phyloP scores from a whole-genome alignment of 1,140 invertebrate genomes.

The Heliconius hermathena region DNA sequence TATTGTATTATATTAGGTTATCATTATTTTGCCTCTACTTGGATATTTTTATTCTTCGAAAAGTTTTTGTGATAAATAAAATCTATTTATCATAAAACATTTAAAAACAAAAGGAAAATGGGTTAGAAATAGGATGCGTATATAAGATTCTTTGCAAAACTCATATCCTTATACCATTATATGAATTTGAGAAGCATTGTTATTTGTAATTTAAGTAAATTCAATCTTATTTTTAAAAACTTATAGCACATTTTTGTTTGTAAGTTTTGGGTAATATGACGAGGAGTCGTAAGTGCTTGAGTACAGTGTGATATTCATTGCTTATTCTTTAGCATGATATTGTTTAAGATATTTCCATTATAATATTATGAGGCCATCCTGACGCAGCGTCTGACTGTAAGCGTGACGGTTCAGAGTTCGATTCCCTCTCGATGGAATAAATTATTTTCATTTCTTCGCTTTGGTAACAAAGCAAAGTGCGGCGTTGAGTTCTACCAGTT shows the following conservation, averaged over 20 bases:
- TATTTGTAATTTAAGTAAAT: not conserved
- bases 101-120: constrained; percentile 2
- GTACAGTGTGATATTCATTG: not conserved
- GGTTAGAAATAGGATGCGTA: not conserved
- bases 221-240: not conserved
- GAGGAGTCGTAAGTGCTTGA: not conserved
- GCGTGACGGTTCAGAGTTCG: not conserved
- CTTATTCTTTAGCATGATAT: not conserved
- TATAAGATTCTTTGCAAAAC: not conserved
- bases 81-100: not conserved
- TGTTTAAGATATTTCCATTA: not conserved
- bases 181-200: constrained; percentile 3
- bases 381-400: not conserved
- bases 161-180: not conserved
- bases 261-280: not conserved
- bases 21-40: no score
- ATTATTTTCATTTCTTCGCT: no score
- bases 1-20: no score
- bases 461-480: no score
- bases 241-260: not conserved
- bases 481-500: no score
- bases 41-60: no score
- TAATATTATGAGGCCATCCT: not conserved
- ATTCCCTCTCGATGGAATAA: not conserved
- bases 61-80: no score